Evolutionary conservation across 2,113 vertebrate species (phyloP), one percentile per base, ranked within the genome.

Genomic region (Salvelinus sp.): DNA sequence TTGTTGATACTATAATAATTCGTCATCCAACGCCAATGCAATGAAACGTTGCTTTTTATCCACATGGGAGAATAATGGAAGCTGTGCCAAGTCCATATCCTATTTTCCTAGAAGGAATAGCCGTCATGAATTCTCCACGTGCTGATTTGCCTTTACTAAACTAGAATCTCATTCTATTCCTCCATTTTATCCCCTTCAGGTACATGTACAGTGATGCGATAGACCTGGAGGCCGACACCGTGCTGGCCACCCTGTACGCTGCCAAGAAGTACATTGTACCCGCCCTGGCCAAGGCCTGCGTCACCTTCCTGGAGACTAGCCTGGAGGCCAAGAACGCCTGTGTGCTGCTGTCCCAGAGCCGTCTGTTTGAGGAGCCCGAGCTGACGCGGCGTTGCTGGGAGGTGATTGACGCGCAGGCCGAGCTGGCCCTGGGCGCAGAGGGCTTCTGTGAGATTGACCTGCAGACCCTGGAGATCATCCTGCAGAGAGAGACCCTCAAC

Each of bases 231-330:
- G 95, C 97, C 0, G 98, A 99, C 93, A 98, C 97, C 0, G 97
- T 99, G 88, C 93, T 99, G 85, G 97, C 96, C 85, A 97, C 97
- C 0, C 91, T 99, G 9, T 98, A 99, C 0, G 97, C 97, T 27
- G 97, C 98, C 88, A 99, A 99, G 92, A 99, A 99, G 90, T 99
- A 99, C 91, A 97, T 99, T 0, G 97, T 99, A 30, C 96, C 96
- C 0, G 95, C 96, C 0, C 88, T 99, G 86, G 97, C 97, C 6
- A 95, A 95, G 74, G 96, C 98, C 70, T 99, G 98, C 6, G 98
- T 99, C 80, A 93, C 88, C 88, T 99, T 99, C 88, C 93, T 99
- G 92, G 97, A 99, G 90, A 97, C 96, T 0, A 97, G 97, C 79
- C 91, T 99, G 87, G 97, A 99, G 81, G 98, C 96, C 0, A 95